A percentile compares a stretch with the other conserved stretches of the same genome.
phyloP scores from a whole-genome alignment of 1,140 invertebrate genomes.

The Drosophila pandora region DNA sequence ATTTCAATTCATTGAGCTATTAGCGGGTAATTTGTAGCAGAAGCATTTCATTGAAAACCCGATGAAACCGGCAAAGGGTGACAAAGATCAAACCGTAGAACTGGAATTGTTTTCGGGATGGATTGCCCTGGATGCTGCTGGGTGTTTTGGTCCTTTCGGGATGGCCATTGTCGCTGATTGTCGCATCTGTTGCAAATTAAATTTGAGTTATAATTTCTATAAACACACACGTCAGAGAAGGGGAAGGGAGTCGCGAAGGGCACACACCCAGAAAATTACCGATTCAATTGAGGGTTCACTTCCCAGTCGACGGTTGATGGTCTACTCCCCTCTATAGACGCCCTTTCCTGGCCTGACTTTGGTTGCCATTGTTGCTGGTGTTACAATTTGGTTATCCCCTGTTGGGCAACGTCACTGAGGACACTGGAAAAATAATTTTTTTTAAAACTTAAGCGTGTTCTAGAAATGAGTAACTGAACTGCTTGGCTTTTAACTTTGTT shows the following conservation, averaged over 20 bases:
- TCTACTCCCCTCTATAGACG: slow-evolving; percentile 2
- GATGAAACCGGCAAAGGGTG: slow-evolving; percentile 53
- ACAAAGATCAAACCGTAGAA: slow-evolving; percentile 76
- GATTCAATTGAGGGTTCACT: slow-evolving; percentile 71
- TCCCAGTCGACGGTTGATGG: background rate
- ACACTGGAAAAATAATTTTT: slow-evolving; percentile 15
- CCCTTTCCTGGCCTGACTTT: slow-evolving; percentile 40
- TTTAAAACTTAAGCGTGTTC: background rate
- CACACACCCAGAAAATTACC: slow-evolving; percentile 65
- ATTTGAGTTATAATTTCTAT: slow-evolving; percentile 82
- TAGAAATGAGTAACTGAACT: background rate
- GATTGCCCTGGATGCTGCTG: slow-evolving; percentile 22
- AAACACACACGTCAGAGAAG: slow-evolving; percentile 50
- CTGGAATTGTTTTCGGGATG: slow-evolving; percentile 28
- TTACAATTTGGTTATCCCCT: slow-evolving; percentile 73
- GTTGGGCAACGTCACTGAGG: slow-evolving; percentile 35
- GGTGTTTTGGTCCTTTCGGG: slow-evolving; percentile 26
- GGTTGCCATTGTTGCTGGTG: slow-evolving; percentile 65
- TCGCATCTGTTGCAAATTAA: slow-evolving; percentile 84
- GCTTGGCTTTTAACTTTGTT: background rate
- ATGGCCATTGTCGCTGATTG: slow-evolving; percentile 51
- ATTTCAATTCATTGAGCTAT: slow-evolving; percentile 80
- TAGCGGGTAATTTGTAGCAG: slow-evolving; percentile 81
- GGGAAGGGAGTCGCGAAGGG: slow-evolving; percentile 12
- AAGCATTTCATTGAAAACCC: slow-evolving; percentile 24